These are phyloP conservation scores for Athripsodes cinereus DNA, from an alignment of 2,888 invertebrate genomes.

Conservation along the genomic window DNA sequence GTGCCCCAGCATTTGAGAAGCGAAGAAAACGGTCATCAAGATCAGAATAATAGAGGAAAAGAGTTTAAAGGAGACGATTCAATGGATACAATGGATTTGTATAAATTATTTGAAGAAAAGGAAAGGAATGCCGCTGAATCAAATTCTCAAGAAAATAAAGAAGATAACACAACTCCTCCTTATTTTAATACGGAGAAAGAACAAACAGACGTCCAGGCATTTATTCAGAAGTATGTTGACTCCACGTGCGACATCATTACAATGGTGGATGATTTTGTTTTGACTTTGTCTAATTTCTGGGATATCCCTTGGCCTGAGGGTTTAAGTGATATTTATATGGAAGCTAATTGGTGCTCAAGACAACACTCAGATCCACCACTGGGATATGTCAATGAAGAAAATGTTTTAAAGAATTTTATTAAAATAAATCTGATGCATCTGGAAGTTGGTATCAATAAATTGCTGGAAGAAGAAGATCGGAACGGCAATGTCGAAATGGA, in stretches of 20 bases:
- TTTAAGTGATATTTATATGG: conserved; percentile 52
- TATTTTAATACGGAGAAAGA: conserved; percentile 66
- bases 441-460: conserved; percentile 42
- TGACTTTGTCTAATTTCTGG: conserved; percentile 56
- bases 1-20: conserved; percentile 56
- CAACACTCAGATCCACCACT: conserved; percentile 43
- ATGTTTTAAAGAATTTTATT: conserved; percentile 38
- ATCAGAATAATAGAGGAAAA: conserved; percentile 36
- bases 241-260: conserved; percentile 52
- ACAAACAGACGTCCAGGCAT: conserved; percentile 55
- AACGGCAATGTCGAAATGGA: conserved; percentile 36
- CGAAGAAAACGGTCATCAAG: conserved; percentile 33
- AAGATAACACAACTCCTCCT: background rate
- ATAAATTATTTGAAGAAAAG: conserved; percentile 54
- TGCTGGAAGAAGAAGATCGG: conserved; percentile 34
- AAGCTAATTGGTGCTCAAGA: conserved; percentile 53
- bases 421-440: conserved; percentile 41
- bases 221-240: conserved; percentile 55
- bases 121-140: conserved; percentile 31
- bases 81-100: conserved; percentile 57
- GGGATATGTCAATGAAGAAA: conserved; percentile 37
- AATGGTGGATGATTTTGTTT: conserved; percentile 55
- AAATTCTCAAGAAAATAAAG: background rate
- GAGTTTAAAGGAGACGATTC: conserved; percentile 49
- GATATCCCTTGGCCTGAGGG: conserved; percentile 58